Base-by-base conservation (phyloP, 2,797 vertebrate genomes). In the Tolypeutes matacus region DNA sequence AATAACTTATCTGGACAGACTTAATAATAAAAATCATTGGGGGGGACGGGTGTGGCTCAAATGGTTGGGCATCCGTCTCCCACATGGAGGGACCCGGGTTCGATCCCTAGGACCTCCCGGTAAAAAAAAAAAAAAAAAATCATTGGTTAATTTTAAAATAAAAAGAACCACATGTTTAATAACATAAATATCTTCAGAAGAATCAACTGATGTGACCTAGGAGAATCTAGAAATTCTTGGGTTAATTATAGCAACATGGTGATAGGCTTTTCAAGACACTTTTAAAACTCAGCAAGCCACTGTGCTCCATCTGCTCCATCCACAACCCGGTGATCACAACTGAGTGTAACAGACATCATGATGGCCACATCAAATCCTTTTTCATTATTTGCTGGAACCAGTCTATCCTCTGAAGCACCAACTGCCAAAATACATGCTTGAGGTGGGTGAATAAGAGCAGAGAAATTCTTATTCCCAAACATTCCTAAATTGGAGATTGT, bases 401-500 rank as follows among this genome's bases (percentile, higher is more conserved):
- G 98, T 62, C 98, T 98, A 94, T 99, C 99, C 97, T 99, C 99
- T 8, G 99, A 99, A 93, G 99, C 98, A 42, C 99, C 99, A 34
- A 99, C 98, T 39, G 99, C 99, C 70, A 99, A 99, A 98, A 99
- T 99, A 95, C 99, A 39, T 64, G 99, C 98, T 98, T 99, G 99
- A 89, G 99, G 99, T 80, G 99, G 99, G 97, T 99, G 99, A 98
- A 99, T 99, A 81, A 99, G 99, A 13, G 99, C 99, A 4, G 99
- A 99, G 98, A 99, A 99, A 97, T 99, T 99, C 98, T 99, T 99
- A 98, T 99, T 97, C 39, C 99, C 99, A 97, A 99, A 99, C 99
- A 99, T 99, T 88, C 99, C 99, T 97, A 99, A 98, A 98, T 99
- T 99, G 69, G 99, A 99, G 97, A 99, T 99, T 0, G 99, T 99